Evolutionary conservation across 1,140 invertebrate genomes (phyloP).

Genomic region (Thaumatotibia leucotreta): DNA sequence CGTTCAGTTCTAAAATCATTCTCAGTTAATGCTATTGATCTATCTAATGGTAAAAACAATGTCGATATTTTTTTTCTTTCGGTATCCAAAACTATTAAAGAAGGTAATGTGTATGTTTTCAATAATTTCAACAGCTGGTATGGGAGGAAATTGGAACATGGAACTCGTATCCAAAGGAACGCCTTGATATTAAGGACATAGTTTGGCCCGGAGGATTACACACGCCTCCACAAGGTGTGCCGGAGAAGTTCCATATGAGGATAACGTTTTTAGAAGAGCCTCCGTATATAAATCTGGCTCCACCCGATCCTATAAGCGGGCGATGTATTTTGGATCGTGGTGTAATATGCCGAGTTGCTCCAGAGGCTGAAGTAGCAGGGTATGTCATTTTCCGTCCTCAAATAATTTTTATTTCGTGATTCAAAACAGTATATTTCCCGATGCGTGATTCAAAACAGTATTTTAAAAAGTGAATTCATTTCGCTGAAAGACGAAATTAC

Average conservation of each 20-base stretch:
- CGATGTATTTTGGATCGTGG: slow-evolving; percentile 93
- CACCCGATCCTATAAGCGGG: slow-evolving; percentile 92
- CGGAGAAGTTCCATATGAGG: slow-evolving; percentile 97
- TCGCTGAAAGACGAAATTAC: too few species aligned
- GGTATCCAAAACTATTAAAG: too few species aligned
- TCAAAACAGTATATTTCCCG: too few species aligned
- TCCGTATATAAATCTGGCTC: slow-evolving; percentile 95
- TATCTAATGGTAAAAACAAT: too few species aligned
- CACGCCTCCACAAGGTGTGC: slow-evolving; percentile 96
- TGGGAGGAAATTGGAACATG: slow-evolving; percentile 88
- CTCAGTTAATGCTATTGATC: too few species aligned
- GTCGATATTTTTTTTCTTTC: too few species aligned
- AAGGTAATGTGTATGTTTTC: slow-evolving; percentile 13
- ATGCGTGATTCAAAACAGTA: too few species aligned
- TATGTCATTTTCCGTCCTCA: slow-evolving; percentile 78
- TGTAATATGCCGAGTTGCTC: slow-evolving; percentile 89
- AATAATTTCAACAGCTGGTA: slow-evolving; percentile 78
- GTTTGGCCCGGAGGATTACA: slow-evolving; percentile 98
- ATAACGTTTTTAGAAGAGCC: slow-evolving; percentile 97
- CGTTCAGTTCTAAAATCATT: too few species aligned
- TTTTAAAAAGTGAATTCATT: too few species aligned
- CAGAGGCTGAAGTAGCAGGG: slow-evolving; percentile 87
- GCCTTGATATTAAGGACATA: slow-evolving; percentile 97
- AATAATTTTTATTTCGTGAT: too few species aligned
- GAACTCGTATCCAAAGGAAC: slow-evolving; percentile 87